Percentiles rank a stretch among this genome's conserved stretches.
phyloP scores from a whole-genome alignment of 2,113 vertebrate species.

The Falcunculus frontatus region DNA sequence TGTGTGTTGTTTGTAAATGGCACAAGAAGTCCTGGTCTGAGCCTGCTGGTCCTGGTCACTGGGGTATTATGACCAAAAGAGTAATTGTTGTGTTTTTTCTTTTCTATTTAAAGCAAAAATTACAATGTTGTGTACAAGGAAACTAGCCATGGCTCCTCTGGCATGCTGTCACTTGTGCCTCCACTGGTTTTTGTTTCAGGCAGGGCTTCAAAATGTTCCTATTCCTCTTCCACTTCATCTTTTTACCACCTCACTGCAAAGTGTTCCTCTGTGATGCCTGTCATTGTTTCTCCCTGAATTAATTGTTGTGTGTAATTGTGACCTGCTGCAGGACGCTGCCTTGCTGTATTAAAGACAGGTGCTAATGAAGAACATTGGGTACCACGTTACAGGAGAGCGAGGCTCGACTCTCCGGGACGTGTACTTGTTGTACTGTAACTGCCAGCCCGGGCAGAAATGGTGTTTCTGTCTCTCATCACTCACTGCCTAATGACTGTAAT shows the following conservation, averaged over 20 bases:
- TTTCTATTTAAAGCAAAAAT: neutral
- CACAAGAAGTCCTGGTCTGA: neutral
- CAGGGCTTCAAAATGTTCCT: neutral
- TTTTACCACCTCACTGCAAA: neutral
- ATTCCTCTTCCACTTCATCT: neutral
- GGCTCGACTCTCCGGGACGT: neutral
- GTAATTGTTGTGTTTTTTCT: neutral
- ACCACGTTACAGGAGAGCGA: neutral
- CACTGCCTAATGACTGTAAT: slow-evolving; percentile 8
- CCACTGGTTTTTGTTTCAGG: neutral
- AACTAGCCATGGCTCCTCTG: neutral
- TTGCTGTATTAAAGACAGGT: neutral
- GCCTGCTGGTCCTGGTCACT: neutral
- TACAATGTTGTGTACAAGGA: neutral
- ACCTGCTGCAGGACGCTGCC: neutral
- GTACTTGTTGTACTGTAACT: neutral
- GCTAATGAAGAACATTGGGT: slow-evolving; percentile 66
- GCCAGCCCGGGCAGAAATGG: neutral
- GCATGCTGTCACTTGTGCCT: neutral
- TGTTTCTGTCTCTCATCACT: neutral
- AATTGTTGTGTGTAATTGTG: slow-evolving; percentile 28
- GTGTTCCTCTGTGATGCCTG: neutral
- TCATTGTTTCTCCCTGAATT: slow-evolving; percentile 10
- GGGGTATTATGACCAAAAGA: neutral
- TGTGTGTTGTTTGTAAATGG: slow-evolving; percentile 6